A percentile compares a stretch with the other conserved stretches of the same genome.
phyloP scores from a whole-genome alignment of 2,888 invertebrate species.

The Platerodrilus igneus region DNA sequence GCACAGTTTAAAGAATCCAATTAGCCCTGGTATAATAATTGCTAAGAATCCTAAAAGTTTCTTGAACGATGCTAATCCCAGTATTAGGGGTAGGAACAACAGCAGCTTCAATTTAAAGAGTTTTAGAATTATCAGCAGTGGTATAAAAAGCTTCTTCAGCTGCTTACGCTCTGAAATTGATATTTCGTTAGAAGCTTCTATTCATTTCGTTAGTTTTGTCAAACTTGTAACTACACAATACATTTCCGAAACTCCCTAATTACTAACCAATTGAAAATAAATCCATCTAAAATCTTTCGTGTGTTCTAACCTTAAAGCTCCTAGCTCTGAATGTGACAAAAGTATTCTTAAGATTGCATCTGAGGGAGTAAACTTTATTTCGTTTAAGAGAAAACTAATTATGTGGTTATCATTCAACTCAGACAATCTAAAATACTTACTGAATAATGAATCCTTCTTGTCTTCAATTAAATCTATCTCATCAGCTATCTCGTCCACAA shows the following conservation, averaged over 20 bases:
- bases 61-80: slow-evolving; percentile 80
- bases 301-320: too few relatives aligned
- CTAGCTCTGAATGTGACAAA: too few relatives aligned
- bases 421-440: slow-evolving; percentile 58
- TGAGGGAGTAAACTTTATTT: too few relatives aligned
- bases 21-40: slow-evolving; percentile 72
- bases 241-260: too few relatives aligned
- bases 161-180: slow-evolving; percentile 66
- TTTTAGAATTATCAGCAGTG: slow-evolving; percentile 74
- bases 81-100: slow-evolving; percentile 74
- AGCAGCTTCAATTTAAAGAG: slow-evolving; percentile 79
- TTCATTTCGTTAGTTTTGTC: too few relatives aligned
- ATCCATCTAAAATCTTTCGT: too few relatives aligned
- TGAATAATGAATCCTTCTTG: slow-evolving; percentile 73
- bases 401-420: too few relatives aligned
- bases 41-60: slow-evolving; percentile 78
- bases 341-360: too few relatives aligned
- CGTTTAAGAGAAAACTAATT: too few relatives aligned
- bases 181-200: too few relatives aligned
- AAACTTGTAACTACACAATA: too few relatives aligned
- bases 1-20: slow-evolving; percentile 81
- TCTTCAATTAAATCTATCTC: slow-evolving; percentile 80
- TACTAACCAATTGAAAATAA: too few relatives aligned
- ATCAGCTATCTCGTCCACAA: slow-evolving; percentile 77
- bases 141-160: slow-evolving; percentile 76